These are phyloP conservation scores for Ctenopoma multispine DNA, from an alignment of 2,797 vertebrate species.

Conservation along the genomic window DNA sequence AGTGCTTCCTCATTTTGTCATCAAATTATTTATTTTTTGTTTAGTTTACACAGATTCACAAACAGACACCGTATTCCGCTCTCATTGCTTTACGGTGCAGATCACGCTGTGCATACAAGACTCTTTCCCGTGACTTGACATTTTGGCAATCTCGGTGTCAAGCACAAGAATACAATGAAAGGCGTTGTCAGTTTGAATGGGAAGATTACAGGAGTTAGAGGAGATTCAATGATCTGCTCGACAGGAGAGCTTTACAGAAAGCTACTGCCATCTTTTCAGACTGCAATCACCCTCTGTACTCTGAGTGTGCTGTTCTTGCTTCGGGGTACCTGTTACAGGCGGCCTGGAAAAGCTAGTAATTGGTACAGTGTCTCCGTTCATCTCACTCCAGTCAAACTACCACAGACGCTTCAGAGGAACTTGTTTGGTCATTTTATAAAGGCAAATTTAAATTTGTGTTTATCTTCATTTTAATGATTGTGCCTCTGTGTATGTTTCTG, in stretches of 20 bases:
- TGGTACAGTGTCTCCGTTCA: constrained; percentile 45
- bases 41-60: not conserved
- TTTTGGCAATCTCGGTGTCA: constrained; percentile 30
- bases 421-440: not conserved
- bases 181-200: constrained; percentile 37
- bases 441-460: not conserved
- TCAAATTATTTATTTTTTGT: constrained; percentile 1
- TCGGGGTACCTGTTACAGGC: constrained; percentile 36
- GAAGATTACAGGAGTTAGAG: constrained; percentile 60
- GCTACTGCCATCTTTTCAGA: constrained; percentile 46
- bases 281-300: constrained; percentile 60
- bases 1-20: not conserved
- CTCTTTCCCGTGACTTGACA: constrained; percentile 13
- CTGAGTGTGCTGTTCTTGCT: constrained; percentile 53
- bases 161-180: constrained; percentile 49
- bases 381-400: constrained; percentile 35
- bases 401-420: constrained; percentile 19
- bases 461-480: not conserved
- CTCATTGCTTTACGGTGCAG: not conserved
- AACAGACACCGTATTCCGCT: not conserved
- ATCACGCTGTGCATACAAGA: not conserved
- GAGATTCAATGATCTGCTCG: constrained; percentile 58
- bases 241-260: constrained; percentile 54
- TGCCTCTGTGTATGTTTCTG: not conserved
- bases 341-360: constrained; percentile 54